These are phyloP conservation scores for Sinodicranocentrus sp. DNA, from an alignment of 2,888 invertebrate species.

Conservation along the genomic window DNA sequence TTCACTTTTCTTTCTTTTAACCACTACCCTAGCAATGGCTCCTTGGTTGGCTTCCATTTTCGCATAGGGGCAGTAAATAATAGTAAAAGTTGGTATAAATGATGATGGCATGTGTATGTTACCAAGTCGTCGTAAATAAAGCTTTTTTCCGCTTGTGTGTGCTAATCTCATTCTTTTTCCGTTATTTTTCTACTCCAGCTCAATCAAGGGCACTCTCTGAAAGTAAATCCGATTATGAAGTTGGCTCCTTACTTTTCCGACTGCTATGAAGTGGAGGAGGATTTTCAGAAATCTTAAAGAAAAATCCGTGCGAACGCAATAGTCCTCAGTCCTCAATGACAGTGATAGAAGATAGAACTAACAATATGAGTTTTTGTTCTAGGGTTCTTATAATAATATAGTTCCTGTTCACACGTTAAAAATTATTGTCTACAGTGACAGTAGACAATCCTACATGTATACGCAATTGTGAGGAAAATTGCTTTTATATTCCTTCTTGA, in stretches of 20 bases:
- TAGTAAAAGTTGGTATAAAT: conserved; percentile 62
- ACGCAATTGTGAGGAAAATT: too few species aligned
- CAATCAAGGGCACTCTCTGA: conserved; percentile 62
- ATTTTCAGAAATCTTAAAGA: conserved; percentile 17
- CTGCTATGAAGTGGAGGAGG: neutral
- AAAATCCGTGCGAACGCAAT: neutral
- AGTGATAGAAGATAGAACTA: too few species aligned
- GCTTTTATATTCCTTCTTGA: too few species aligned
- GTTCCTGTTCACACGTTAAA: too few species aligned
- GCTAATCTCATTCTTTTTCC: conserved; percentile 62
- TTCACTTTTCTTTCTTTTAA: neutral
- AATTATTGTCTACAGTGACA: too few species aligned
- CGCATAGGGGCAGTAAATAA: conserved; percentile 34
- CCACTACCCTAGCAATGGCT: neutral
- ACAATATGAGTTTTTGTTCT: too few species aligned
- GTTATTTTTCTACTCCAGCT: conserved; percentile 62
- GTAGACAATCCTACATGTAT: too few species aligned
- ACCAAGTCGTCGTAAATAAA: conserved; percentile 60
- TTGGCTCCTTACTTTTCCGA: conserved; percentile 48
- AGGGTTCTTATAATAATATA: too few species aligned
- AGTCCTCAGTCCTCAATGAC: neutral
- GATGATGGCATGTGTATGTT: conserved; percentile 61
- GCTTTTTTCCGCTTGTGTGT: conserved; percentile 64
- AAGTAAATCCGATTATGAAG: conserved; percentile 62
- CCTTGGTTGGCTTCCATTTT: neutral